These are phyloP conservation scores for Rousettus madagascariensis DNA, from an alignment of 2,797 vertebrate species.

Conservation along the genomic window DNA sequence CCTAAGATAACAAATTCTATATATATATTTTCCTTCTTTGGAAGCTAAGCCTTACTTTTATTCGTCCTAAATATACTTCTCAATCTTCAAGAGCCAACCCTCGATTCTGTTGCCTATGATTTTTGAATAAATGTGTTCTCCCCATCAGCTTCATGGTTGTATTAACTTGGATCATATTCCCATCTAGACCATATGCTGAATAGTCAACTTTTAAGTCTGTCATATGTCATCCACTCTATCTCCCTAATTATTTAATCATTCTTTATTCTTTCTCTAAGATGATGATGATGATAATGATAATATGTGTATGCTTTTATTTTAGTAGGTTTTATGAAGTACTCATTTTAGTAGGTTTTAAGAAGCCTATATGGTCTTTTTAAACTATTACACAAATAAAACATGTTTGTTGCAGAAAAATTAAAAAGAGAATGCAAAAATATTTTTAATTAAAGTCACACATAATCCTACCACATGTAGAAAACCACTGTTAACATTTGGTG, in stretches of 20 bases:
- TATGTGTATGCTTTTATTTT: background rate
- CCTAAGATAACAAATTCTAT: background rate
- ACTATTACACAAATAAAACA: conserved; percentile 17
- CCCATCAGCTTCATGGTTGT: conserved; percentile 23
- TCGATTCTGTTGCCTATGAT: background rate
- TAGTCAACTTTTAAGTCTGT: conserved; percentile 17
- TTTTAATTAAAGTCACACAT: conserved; percentile 33
- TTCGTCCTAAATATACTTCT: conserved; percentile 27
- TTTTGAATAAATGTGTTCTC: conserved; percentile 18
- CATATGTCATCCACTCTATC: background rate
- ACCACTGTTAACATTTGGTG: background rate
- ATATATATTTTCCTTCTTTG: background rate
- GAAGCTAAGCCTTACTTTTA: background rate
- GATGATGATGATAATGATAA: no score
- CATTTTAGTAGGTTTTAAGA: conserved; percentile 8
- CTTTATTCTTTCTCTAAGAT: background rate
- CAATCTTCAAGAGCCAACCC: background rate
- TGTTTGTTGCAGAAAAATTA: background rate
- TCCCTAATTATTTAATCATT: conserved; percentile 28
- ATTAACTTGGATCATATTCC: background rate
- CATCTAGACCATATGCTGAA: conserved; percentile 13
- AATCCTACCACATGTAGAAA: conserved; percentile 26
- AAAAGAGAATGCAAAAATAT: background rate
- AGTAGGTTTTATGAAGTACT: conserved; percentile 24
- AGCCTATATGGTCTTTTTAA: background rate